Evolutionary conservation across 2,797 vertebrate species (phyloP).

Genomic region (Ctenopoma kingsleyae): DNA sequence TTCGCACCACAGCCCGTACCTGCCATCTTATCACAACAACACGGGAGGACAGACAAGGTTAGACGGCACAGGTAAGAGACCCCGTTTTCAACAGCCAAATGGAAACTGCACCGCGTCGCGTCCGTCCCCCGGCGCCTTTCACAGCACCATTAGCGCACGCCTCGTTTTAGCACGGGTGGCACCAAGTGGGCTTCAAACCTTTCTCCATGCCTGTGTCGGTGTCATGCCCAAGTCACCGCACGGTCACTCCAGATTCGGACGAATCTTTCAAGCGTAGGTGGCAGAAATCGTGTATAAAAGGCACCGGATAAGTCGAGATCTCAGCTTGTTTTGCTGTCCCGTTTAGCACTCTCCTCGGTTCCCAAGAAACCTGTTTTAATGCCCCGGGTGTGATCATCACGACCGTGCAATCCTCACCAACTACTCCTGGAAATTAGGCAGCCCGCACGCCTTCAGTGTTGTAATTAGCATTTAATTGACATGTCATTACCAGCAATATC

Average conservation of each 20-base stretch:
- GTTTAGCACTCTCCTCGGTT: constrained; percentile 48
- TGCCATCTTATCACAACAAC: constrained; percentile 96
- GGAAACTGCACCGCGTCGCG: constrained; percentile 28
- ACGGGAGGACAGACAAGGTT: constrained; percentile 92
- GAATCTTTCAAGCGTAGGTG: constrained; percentile 43
- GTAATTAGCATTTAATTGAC: constrained; percentile 88
- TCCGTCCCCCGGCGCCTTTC: constrained; percentile 23
- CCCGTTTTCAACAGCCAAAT: constrained; percentile 49
- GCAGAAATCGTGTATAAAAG: constrained; percentile 59
- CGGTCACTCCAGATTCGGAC: constrained; percentile 39
- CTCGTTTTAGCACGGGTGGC: constrained; percentile 20
- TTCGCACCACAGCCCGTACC: constrained; percentile 97
- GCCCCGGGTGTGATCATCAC: constrained; percentile 75
- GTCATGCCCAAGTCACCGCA: constrained; percentile 37
- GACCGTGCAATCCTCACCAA: constrained; percentile 70
- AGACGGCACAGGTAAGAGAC: constrained; percentile 96
- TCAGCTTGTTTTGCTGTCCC: constrained; percentile 33
- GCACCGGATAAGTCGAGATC: constrained; percentile 48
- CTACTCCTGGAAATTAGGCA: constrained; percentile 80
- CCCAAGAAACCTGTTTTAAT: constrained; percentile 62
- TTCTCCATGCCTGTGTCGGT: constrained; percentile 27
- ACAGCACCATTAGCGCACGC: constrained; percentile 14
- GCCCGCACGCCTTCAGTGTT: constrained; percentile 80
- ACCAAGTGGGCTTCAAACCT: constrained; percentile 30
- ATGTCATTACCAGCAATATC: constrained; percentile 84